Percentiles rank a stretch among this genome's conserved stretches.
Conservation (phyloP, 2,888 invertebrate genomes). For the Gisinianus flammeolus region DNA sequence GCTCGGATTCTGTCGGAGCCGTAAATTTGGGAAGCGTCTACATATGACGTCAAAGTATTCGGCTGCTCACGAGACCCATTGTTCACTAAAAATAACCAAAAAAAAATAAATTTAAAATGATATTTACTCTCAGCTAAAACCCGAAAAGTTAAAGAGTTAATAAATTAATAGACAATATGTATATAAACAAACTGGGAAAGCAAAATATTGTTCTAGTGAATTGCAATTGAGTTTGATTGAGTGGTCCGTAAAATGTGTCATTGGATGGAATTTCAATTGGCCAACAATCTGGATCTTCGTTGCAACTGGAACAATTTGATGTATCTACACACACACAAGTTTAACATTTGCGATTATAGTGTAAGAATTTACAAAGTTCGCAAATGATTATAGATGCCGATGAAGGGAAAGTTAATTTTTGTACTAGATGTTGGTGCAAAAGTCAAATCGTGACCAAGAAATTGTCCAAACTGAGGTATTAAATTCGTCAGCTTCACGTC, state of each 20-base stretch:
- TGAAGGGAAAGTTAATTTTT: not conserved
- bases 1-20: conserved; percentile 42
- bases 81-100: not conserved
- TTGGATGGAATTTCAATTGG: conserved; percentile 43
- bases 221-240: conserved; percentile 50
- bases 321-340: no score
- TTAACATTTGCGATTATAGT: no score
- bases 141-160: no score
- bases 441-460: conserved; percentile 52
- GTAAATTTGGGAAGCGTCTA: conserved; percentile 54
- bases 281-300: conserved; percentile 53
- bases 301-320: no score
- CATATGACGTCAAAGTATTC: conserved; percentile 50
- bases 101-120: no score
- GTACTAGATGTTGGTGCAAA: conserved; percentile 46
- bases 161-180: no score
- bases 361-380: no score
- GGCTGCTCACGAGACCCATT: conserved; percentile 50
- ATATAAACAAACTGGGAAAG: conserved; percentile 40
- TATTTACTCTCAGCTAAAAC: no score
- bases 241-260: conserved; percentile 44
- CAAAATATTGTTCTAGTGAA: conserved; percentile 55
- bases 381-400: no score
- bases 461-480: conserved; percentile 57
- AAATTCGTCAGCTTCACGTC: conserved; percentile 47